These are phyloP conservation scores for Calameuta filiformis DNA, from an alignment of 2,888 invertebrate genomes.

Conservation along the genomic window DNA sequence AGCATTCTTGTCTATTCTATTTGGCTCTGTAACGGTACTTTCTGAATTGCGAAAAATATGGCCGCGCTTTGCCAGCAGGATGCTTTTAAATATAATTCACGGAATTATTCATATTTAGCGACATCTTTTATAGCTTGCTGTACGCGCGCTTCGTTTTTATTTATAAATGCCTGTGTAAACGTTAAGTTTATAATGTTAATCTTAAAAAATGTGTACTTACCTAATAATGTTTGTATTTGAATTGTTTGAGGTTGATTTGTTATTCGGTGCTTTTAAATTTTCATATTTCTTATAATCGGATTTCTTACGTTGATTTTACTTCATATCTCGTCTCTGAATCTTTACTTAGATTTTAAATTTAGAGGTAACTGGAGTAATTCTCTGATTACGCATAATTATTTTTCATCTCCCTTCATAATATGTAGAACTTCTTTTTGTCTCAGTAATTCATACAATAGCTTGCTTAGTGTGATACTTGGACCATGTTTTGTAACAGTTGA, in stretches of 20 bases:
- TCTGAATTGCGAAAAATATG: neutral
- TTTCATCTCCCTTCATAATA: neutral
- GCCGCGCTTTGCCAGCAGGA: no score
- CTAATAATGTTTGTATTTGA: neutral
- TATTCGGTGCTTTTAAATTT: neutral
- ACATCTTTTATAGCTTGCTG: no score
- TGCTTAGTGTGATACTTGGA: neutral
- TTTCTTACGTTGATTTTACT: neutral
- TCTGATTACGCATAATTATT: neutral
- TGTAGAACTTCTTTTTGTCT: neutral
- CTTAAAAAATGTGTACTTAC: neutral
- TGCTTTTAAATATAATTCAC: no score
- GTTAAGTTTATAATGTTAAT: neutral
- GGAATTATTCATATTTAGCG: no score
- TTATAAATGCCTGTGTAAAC: no score
- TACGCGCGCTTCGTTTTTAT: no score
- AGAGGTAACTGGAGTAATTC: neutral
- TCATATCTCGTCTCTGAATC: neutral
- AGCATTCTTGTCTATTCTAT: neutral
- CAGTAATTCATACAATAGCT: neutral
- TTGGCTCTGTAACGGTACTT: neutral
- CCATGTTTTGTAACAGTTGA: neutral
- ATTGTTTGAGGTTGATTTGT: neutral
- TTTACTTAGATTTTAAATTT: neutral
- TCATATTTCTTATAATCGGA: neutral